phyloP scores from a whole-genome alignment of 2,113 vertebrate species.

The Cochlearius cochlearius region DNA sequence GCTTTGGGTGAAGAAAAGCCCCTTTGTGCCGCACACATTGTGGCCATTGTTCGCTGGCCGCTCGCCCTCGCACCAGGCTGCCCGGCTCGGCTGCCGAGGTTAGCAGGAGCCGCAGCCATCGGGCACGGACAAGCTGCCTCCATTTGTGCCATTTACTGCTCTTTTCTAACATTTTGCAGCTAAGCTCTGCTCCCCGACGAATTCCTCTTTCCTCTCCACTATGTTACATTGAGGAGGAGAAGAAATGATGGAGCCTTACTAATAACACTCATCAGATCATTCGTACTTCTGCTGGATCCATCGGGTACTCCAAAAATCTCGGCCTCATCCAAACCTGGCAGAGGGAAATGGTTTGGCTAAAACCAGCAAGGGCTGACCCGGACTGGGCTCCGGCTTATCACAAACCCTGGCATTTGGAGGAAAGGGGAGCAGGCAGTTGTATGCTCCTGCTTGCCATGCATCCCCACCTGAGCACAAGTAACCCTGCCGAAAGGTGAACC shows the following conservation, averaged over 20 bases:
- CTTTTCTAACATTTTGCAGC: fast-evolving
- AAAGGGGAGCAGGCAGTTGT: neutral
- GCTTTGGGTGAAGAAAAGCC: conserved; percentile 3
- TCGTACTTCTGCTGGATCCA: fast-evolving
- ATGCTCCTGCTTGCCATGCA: neutral
- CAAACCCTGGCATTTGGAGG: neutral
- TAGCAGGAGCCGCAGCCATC: neutral
- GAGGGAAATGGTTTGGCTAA: neutral
- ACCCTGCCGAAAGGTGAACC: fast-evolving
- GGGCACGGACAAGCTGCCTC: neutral
- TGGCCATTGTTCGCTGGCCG: neutral
- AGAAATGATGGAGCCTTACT: neutral
- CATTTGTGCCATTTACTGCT: neutral
- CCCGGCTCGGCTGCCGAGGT: neutral
- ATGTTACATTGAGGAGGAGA: fast-evolving
- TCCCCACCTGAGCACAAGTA: neutral
- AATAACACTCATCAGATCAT: fast-evolving
- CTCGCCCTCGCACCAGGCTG: neutral
- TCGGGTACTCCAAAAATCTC: neutral
- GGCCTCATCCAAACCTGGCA: neutral
- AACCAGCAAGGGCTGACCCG: neutral
- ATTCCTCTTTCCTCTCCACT: neutral
- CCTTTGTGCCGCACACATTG: neutral
- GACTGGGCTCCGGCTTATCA: neutral
- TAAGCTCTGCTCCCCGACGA: neutral